phyloP scores from a whole-genome alignment of 2,113 vertebrate species.

The Columbina picui region DNA sequence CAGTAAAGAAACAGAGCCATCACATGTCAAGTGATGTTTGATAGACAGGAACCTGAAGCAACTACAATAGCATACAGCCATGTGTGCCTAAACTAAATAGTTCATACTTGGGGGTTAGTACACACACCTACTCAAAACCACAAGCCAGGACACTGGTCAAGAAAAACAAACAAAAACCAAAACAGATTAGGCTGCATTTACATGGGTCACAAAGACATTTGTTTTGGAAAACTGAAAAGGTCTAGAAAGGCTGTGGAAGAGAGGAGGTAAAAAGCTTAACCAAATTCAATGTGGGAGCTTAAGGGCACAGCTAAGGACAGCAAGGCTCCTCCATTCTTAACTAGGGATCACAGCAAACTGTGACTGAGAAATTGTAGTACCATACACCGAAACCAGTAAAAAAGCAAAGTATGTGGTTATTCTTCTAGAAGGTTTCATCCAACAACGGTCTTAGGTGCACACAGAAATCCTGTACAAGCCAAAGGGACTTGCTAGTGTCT shows the following conservation, averaged over 20 bases:
- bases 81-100: not conserved
- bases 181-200: not conserved
- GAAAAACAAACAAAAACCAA: not conserved
- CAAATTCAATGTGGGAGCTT: not conserved
- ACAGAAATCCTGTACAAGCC: not conserved
- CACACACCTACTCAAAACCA: not conserved
- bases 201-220: not conserved
- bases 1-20: not conserved
- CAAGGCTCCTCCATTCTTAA: not conserved
- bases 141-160: not conserved
- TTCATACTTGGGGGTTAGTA: not conserved
- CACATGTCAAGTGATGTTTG: not conserved
- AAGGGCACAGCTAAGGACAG: accelerated
- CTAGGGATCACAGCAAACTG: not conserved
- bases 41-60: not conserved
- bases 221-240: not conserved
- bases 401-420: not conserved
- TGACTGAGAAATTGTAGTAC: not conserved
- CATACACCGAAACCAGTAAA: not conserved
- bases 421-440: not conserved
- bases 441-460: not conserved
- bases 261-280: not conserved
- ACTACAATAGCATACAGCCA: not conserved
- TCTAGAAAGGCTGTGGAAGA: not conserved
- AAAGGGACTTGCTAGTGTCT: not conserved